Evolutionary conservation across 2,888 invertebrate species (phyloP).

Genomic region (Thera britannica): DNA sequence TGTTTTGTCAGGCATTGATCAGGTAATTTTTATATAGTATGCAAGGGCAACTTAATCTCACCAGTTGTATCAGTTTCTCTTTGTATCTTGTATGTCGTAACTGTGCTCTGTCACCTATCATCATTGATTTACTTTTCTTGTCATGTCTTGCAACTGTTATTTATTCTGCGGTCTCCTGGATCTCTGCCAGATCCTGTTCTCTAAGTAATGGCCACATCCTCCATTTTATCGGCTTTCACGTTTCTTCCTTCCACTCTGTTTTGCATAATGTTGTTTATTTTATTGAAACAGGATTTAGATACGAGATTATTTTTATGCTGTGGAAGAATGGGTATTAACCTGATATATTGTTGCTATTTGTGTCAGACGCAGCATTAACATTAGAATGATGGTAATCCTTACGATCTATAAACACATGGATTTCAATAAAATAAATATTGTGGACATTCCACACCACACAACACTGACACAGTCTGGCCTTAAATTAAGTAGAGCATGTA

Average conservation of each 20-base stretch:
- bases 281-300: conserved; percentile 7
- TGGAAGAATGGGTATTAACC: background rate
- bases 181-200: conserved; percentile 39
- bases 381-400: no score
- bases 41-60: no score
- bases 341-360: background rate
- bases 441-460: no score
- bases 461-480: no score
- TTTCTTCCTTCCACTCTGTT: conserved; percentile 30
- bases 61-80: conserved; percentile 10
- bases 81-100: background rate
- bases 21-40: no score
- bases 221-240: conserved; percentile 27
- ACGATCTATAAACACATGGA: no score
- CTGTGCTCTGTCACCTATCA: conserved; percentile 24
- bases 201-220: conserved; percentile 31
- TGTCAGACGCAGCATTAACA: background rate
- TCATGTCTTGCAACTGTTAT: conserved; percentile 19
- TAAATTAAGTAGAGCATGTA: no score
- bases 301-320: conserved; percentile 3
- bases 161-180: conserved; percentile 32
- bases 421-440: no score
- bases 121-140: conserved; percentile 38
- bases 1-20: no score
- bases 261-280: conserved; percentile 21